Percentiles rank a stretch among this genome's conserved stretches.
phyloP scores from a whole-genome alignment of 2,113 vertebrate species.

The Neopipo cinnamomea region DNA sequence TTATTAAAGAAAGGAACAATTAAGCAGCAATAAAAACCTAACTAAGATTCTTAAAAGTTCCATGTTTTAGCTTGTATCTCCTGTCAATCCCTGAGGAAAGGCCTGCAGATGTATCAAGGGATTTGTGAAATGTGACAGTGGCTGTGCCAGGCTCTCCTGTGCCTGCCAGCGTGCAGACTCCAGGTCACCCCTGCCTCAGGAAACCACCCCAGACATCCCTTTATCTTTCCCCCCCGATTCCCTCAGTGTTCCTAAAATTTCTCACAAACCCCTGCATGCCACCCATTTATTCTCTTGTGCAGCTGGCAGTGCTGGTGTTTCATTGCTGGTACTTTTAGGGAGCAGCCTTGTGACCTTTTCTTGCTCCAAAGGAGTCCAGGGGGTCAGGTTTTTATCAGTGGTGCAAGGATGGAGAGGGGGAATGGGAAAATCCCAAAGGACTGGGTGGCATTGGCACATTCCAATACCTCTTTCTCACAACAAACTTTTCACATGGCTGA shows the following conservation, averaged over 20 bases:
- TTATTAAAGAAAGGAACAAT: background rate
- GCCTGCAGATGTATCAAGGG: background rate
- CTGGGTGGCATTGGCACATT: accelerated
- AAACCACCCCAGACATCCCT: background rate
- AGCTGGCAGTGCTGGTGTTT: background rate
- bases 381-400: accelerated
- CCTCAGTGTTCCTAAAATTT: background rate
- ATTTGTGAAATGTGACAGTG: background rate
- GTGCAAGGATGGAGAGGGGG: background rate
- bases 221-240: background rate
- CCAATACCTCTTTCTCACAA: background rate
- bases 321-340: background rate
- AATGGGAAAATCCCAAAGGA: background rate
- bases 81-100: background rate
- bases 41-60: background rate
- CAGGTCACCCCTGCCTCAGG: background rate
- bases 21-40: background rate
- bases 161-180: accelerated
- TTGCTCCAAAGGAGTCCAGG: background rate
- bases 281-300: accelerated
- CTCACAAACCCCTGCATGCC: background rate
- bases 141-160: background rate
- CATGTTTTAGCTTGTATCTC: background rate
- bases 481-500: background rate
- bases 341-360: background rate